Percentiles rank a stretch among this genome's conserved stretches.
Conservation (phyloP, 2,113 vertebrate genomes). For the Eulemur rufifrons region DNA sequence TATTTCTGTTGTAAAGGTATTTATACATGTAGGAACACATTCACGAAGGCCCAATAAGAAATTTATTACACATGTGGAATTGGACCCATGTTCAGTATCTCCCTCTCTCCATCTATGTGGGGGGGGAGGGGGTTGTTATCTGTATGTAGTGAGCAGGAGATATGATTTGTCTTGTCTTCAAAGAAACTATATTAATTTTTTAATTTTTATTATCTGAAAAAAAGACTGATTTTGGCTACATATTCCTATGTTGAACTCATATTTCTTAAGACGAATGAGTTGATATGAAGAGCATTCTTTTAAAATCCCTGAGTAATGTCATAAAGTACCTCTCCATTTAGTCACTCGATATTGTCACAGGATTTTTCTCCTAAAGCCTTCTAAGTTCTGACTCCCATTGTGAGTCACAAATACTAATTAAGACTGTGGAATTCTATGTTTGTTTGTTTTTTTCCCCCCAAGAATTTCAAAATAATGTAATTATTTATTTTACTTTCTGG, state of each 20-base stretch:
- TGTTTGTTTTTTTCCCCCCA: not conserved
- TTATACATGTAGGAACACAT: not conserved
- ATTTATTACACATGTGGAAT: not conserved
- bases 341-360: not conserved
- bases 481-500: not conserved
- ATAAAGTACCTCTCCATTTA: not conserved
- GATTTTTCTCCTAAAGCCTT: not conserved
- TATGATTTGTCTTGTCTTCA: not conserved
- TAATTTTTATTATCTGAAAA: not conserved
- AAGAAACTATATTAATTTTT: not conserved
- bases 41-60: not conserved
- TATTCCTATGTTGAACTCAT: not conserved
- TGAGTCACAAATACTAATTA: not conserved
- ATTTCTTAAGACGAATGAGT: not conserved
- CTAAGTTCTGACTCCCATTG: not conserved
- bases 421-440: not conserved
- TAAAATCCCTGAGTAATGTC: not conserved
- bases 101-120: fast-evolving
- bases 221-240: not conserved
- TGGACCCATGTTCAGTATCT: not conserved
- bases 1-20: not conserved
- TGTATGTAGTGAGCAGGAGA: not conserved
- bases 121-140: not conserved
- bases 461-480: not conserved
- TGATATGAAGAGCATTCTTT: not conserved